Percentiles rank a stretch among this genome's conserved stretches.
phyloP scores from a whole-genome alignment of 1,140 invertebrate genomes.

The Nasonia vitripennis region DNA sequence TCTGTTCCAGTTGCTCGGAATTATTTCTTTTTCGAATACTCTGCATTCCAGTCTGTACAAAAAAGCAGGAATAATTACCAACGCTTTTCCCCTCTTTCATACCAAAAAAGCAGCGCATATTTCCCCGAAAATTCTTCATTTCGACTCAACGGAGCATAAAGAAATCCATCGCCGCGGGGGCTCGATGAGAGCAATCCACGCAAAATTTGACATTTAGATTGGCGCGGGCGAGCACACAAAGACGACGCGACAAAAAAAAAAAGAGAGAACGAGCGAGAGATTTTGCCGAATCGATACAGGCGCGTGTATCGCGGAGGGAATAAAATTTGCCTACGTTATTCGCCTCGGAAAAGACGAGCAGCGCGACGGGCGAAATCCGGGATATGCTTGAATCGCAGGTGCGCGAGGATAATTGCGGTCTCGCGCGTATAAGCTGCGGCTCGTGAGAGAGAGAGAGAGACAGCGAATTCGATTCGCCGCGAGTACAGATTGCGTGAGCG shows the following conservation, averaged over 20 bases:
- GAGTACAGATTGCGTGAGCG: background rate
- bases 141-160: constrained; percentile 5
- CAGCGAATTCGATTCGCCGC: background rate
- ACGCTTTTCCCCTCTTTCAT: no score
- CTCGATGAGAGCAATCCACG: background rate
- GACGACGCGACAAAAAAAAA: background rate
- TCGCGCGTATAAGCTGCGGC: background rate
- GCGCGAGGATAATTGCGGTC: constrained; percentile 31
- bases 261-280: background rate
- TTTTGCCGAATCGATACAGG: background rate
- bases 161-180: background rate
- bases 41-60: no score
- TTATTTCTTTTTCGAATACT: background rate
- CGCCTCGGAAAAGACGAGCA: background rate
- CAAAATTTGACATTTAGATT: constrained; percentile 17
- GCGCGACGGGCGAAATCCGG: background rate
- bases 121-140: background rate
- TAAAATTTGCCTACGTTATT: constrained; percentile 10
- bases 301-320: background rate
- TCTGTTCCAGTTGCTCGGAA: background rate
- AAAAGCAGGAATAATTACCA: background rate
- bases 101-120: background rate
- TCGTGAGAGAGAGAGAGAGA: background rate
- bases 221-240: background rate
- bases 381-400: constrained; percentile 20